These are phyloP conservation scores for Lordiphosa mommai DNA, from an alignment of 1,140 invertebrate genomes.

Conservation along the genomic window DNA sequence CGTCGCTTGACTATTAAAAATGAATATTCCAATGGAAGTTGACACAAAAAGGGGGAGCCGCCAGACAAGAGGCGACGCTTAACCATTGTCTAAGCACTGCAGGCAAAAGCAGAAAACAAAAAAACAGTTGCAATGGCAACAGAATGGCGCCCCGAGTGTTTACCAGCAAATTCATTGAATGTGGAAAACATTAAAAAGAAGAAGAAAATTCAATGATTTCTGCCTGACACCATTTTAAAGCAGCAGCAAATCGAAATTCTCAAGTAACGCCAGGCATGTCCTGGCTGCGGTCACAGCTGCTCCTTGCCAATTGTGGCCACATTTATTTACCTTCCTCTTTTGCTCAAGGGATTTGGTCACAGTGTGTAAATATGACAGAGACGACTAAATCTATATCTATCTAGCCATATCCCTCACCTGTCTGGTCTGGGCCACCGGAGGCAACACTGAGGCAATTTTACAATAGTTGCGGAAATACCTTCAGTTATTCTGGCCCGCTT, in stretches of 20 bases:
- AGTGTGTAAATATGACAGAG: conserved; percentile 48
- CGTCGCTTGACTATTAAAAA: conserved; percentile 47
- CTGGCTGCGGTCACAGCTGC: conserved; percentile 8
- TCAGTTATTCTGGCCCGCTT: conserved; percentile 14
- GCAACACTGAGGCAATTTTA: conserved; percentile 22
- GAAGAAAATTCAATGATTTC: conserved; percentile 28
- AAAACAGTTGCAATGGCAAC: conserved; percentile 60
- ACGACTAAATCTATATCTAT: neutral
- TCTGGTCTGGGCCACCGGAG: conserved; percentile 7
- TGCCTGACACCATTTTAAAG: conserved; percentile 43
- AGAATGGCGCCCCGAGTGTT: conserved; percentile 44
- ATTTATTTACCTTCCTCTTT: conserved; percentile 45
- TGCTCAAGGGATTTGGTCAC: conserved; percentile 44
- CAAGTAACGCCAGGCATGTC: conserved; percentile 13
- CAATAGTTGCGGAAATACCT: conserved; percentile 31
- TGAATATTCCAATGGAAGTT: conserved; percentile 40
- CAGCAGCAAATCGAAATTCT: conserved; percentile 7
- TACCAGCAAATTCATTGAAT: conserved; percentile 61
- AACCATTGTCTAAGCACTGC: conserved; percentile 67
- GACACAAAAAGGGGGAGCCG: conserved; percentile 18
- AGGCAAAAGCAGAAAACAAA: conserved; percentile 60
- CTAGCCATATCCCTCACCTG: neutral
- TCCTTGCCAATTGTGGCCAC: conserved; percentile 40
- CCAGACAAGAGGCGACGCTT: conserved; percentile 32
- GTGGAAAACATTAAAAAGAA: conserved; percentile 10